phyloP scores from a whole-genome alignment of 2,888 invertebrate species.

The Hypomecis atomaria region DNA sequence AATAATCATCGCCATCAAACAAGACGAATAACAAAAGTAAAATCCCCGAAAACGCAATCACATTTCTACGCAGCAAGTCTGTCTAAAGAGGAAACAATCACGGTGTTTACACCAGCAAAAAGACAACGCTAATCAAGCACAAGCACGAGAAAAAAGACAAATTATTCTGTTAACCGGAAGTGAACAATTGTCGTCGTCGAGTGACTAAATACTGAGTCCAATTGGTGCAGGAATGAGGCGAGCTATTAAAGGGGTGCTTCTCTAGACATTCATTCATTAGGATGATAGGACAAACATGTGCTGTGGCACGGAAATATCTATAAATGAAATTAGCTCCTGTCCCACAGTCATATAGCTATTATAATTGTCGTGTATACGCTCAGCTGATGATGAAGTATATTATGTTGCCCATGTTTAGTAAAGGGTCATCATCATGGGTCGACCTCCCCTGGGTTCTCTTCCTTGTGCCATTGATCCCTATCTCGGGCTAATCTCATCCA shows the following conservation, averaged over 20 bases:
- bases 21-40: too few relatives aligned
- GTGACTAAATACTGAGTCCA: slow-evolving; percentile 44
- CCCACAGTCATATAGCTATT: not conserved
- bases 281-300: slow-evolving; percentile 5
- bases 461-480: too few relatives aligned
- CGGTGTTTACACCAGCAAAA: slow-evolving; percentile 41
- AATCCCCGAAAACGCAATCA: slow-evolving; percentile 11
- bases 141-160: slow-evolving; percentile 42
- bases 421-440: too few relatives aligned
- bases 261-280: slow-evolving; percentile 24
- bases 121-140: slow-evolving; percentile 39
- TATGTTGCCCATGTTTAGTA: too few relatives aligned
- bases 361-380: too few relatives aligned
- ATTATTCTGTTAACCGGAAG: slow-evolving; percentile 51
- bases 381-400: too few relatives aligned
- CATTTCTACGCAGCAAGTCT: slow-evolving; percentile 20
- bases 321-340: not conserved
- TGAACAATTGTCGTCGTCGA: slow-evolving; percentile 44
- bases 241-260: slow-evolving; percentile 40
- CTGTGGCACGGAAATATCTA: slow-evolving; percentile 9
- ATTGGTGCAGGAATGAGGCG: slow-evolving; percentile 41
- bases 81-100: slow-evolving; percentile 52
- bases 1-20: too few relatives aligned
- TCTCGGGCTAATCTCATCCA: too few relatives aligned
- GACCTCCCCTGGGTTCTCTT: too few relatives aligned